Base-by-base conservation (phyloP, 2,888 invertebrate species). In the Stenurella melanura region DNA sequence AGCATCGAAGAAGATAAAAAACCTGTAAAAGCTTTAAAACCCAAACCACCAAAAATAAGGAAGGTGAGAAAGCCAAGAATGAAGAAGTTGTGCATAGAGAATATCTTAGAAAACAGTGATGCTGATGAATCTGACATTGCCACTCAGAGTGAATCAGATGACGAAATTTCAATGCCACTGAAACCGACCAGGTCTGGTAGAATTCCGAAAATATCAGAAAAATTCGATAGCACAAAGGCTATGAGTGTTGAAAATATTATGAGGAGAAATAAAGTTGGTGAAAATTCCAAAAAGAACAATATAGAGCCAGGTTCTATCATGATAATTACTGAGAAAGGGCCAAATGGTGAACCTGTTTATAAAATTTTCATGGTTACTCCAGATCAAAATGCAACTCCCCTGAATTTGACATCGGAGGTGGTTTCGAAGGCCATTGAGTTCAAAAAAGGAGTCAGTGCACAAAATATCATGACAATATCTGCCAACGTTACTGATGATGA, bases 341-440 rank as follows among this genome's bases (percentile, higher is more conserved):
- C 84, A 0, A 34, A 90, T 84, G 83, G 90, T 73, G 84, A 92
- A 87, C 88, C 90, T 74, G 85, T 89, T n/a, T 87, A 90, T 58
- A 90, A 91, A 83, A 90, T 91, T 73, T 91, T 89, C 76, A 90
- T 91, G 90, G 90, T 91, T 10, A 90, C 90, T 38, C 87, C 90
- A 0, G 83, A 88, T 50, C 84, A 86, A 75, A 86, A 85, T 56
- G 85, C 89, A 64, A 87, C 87, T 3, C 88, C 89, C 0, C 75
- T 90, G 15, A 83, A 88, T 79, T 80, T 90, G 12, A 84, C 87
- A 0, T 86, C 87, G 0, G 88, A 90, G 72, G 78, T 89, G n/a
- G 79, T 90, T n/a, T 85, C 87, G 1, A 79, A 73, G 63, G 82
- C 77, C 21, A 79, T 82, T 60, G 78, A 78, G 58, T 85, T 87